Percentiles rank a stretch among this genome's conserved stretches.
phyloP scores from a whole-genome alignment of 2,797 vertebrate genomes.

The Danio albolineatus region DNA sequence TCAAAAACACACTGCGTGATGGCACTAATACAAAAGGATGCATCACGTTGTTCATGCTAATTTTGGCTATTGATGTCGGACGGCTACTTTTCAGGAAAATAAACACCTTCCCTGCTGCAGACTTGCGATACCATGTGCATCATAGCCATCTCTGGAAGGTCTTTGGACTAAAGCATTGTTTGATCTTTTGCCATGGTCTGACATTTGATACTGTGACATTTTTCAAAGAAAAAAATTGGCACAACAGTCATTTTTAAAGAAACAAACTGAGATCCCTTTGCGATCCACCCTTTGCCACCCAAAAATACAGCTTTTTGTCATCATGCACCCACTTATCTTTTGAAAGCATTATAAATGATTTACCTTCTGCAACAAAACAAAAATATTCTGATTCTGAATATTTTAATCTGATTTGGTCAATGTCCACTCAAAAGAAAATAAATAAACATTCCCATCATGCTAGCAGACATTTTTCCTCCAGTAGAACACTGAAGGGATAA shows the following conservation, averaged over 20 bases:
- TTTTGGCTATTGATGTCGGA: conserved; percentile 48
- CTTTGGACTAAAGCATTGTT: conserved; percentile 25
- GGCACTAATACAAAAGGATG: conserved; percentile 31
- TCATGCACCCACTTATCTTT: background rate
- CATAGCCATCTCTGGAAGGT: background rate
- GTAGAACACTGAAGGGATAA: no score
- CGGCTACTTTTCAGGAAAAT: conserved; percentile 21
- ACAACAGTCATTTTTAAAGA: conserved; percentile 2
- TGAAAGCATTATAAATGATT: no score
- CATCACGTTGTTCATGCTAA: conserved; percentile 41
- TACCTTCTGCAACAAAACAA: no score
- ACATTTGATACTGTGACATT: conserved; percentile 41
- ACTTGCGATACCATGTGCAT: conserved; percentile 1
- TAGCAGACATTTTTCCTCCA: no score
- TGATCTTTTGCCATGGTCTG: conserved; percentile 33
- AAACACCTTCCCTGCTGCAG: conserved; percentile 14
- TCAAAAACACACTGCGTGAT: conserved; percentile 30
- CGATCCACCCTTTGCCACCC: background rate
- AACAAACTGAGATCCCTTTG: background rate
- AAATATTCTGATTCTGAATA: background rate
- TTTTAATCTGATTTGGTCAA: background rate
- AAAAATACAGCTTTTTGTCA: background rate
- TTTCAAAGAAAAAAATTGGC: conserved; percentile 7
- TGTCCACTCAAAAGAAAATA: background rate
- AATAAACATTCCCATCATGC: no score